Evolutionary conservation across 2,113 vertebrate genomes (phyloP).

Genomic region (Hystrix brachyura): DNA sequence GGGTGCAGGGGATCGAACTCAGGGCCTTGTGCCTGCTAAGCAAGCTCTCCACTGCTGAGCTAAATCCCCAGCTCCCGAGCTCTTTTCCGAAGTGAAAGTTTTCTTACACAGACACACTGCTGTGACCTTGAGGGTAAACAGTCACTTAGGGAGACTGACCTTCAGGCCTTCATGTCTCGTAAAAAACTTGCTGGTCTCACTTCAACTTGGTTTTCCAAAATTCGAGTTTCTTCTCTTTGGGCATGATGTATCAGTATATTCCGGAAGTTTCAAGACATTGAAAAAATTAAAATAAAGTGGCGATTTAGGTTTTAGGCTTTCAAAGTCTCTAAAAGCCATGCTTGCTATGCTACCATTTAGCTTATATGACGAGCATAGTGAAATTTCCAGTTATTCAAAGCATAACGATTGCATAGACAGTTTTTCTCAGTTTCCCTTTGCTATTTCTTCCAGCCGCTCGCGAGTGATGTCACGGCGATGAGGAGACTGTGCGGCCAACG

Average conservation of each 20-base stretch:
- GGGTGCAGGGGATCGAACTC: too few relatives aligned
- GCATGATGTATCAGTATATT: not conserved
- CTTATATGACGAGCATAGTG: not conserved
- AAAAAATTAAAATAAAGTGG: not conserved
- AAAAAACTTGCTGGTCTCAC: not conserved
- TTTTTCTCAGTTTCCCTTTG: constrained; percentile 5
- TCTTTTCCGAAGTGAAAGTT: not conserved
- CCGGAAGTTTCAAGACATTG: not conserved
- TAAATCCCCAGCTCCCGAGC: too few relatives aligned
- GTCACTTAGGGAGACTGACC: fast-evolving
- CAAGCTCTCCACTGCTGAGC: too few relatives aligned
- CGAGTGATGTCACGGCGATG: constrained; percentile 46
- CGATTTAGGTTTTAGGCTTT: not conserved
- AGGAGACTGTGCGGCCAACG: not conserved
- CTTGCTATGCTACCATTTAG: not conserved
- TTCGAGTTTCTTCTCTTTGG: not conserved
- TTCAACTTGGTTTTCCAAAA: not conserved
- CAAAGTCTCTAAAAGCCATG: not conserved
- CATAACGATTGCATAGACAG: not conserved
- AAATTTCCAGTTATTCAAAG: not conserved
- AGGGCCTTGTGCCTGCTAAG: too few relatives aligned
- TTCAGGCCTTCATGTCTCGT: not conserved
- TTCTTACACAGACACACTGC: not conserved
- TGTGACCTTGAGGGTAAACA: not conserved
- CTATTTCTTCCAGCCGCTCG: constrained; percentile 48